Evolutionary conservation across 1,140 invertebrate genomes (phyloP), one percentile per base, ranked within the genome.

Genomic region (Calycopis cecrops): DNA sequence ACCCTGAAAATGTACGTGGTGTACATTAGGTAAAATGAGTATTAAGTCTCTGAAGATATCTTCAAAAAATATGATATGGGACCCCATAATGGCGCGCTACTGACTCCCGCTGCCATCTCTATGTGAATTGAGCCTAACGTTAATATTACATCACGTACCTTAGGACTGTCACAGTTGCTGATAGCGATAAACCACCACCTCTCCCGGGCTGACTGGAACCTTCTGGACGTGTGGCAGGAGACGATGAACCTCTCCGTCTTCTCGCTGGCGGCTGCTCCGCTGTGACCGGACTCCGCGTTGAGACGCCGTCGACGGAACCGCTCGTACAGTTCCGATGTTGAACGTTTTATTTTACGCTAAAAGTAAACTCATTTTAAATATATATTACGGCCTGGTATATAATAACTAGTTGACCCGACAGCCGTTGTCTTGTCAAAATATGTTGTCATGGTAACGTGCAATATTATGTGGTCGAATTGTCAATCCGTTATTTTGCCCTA

Each of bases 151-250:
- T 28, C 6, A 17, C 7, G 17, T 56, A 91, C 92, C 87, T 92
- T 91, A 14, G 83, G 84, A 50, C 88, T 89, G 42, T 92, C 90
- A 69, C 94, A 95, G 62, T 93, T 93, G 63, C 92, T 92, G 33
- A 94, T 81, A 7, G 92, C 92, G 28, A 95, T 90, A 69, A 93
- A 94, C 93, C 94, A 95, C 93, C 93, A 95, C 54, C 93, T 70
- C 65, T 93, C 92, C 50, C 94, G 88, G 0, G 91, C 90, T 11
- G 91, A 92, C 1, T 88, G 73, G 74, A 94, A 94, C 16, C 89
- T 81, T 61, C 92, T 81, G 0, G 89, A 80, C 60, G 90, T 91
- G 48, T 89, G 88, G 62, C 92, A 93, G 1, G 81, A 78, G 0
- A 90, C 85, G 34, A 81, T 49, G 4, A 87, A 66, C 11, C 62